phyloP scores from a whole-genome alignment of 2,888 invertebrate genomes.

The Acrocyrtus sp. region DNA sequence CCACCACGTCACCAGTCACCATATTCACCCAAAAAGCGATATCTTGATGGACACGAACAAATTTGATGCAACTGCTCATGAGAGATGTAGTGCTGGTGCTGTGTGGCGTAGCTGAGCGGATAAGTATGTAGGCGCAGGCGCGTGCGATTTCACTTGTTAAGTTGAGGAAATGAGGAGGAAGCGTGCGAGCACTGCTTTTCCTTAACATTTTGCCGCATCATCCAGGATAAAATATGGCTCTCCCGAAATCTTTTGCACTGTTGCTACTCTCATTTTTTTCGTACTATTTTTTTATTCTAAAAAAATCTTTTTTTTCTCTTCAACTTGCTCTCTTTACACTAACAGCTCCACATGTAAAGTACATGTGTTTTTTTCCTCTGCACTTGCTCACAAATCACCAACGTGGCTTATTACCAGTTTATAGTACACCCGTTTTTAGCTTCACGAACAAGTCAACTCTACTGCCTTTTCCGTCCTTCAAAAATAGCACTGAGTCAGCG shows the following conservation, averaged over 20 bases:
- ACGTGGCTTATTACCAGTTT: background rate
- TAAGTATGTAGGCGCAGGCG: slow-evolving; percentile 9
- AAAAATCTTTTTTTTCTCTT: too few species aligned
- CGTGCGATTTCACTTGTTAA: slow-evolving; percentile 48
- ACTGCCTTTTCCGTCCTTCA: slow-evolving; percentile 58
- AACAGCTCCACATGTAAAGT: background rate
- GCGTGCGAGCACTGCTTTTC: background rate
- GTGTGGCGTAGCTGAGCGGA: too few species aligned
- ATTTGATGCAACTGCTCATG: background rate
- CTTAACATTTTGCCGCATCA: background rate
- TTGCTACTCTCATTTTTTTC: too few species aligned
- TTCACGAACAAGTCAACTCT: slow-evolving; percentile 6
- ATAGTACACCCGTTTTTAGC: slow-evolving; percentile 8
- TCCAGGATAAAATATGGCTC: background rate
- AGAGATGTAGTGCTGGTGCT: background rate
- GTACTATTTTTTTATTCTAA: too few species aligned
- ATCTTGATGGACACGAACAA: too few species aligned
- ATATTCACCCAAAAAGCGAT: background rate
- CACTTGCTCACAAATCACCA: slow-evolving; percentile 9
- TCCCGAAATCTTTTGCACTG: too few species aligned
- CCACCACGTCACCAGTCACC: too few species aligned
- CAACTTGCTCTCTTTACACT: too few species aligned
- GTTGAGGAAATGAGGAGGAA: background rate
- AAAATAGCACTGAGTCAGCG: slow-evolving; percentile 64
- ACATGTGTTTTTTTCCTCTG: background rate